A percentile compares a stretch with the other conserved stretches of the same genome.
Evolutionary conservation across 1,140 invertebrate genomes (phyloP).

Genomic region (Conopomorpha cramerella): DNA sequence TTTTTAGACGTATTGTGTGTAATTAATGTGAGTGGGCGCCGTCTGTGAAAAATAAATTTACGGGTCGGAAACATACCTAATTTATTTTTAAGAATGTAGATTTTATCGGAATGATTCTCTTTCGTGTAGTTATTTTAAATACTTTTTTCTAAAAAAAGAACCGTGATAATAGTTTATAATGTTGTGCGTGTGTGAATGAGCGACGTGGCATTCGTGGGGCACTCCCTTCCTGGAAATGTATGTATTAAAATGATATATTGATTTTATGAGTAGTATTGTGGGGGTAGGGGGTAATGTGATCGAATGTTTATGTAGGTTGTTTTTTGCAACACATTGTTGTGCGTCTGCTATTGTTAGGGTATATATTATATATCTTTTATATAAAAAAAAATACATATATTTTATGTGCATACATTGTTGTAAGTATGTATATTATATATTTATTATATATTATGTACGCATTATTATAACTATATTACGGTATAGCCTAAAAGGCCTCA

Average conservation of each 20-base stretch:
- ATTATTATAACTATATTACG: neutral
- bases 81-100: constrained; percentile 51
- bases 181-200: constrained; percentile 36
- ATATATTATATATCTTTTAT: too few species aligned
- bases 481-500: too few species aligned
- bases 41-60: too few species aligned
- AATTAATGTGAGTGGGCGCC: too few species aligned
- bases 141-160: constrained; percentile 35
- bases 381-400: too few species aligned
- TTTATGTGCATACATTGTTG: too few species aligned
- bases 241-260: constrained; percentile 15
- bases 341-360: too few species aligned
- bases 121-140: constrained; percentile 30
- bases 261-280: constrained; percentile 15
- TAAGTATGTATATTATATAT: too few species aligned
- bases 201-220: constrained; percentile 40
- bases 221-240: constrained; percentile 43
- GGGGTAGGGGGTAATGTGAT: constrained; percentile 20
- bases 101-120: constrained; percentile 40
- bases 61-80: too few species aligned
- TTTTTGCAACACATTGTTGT: constrained; percentile 5
- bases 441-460: neutral
- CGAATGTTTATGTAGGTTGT: constrained; percentile 17
- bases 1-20: too few species aligned
- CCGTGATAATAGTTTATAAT: constrained; percentile 53